Evolutionary conservation across 2,113 vertebrate genomes (phyloP).

Genomic region (Shinisaurus crocodilurus): DNA sequence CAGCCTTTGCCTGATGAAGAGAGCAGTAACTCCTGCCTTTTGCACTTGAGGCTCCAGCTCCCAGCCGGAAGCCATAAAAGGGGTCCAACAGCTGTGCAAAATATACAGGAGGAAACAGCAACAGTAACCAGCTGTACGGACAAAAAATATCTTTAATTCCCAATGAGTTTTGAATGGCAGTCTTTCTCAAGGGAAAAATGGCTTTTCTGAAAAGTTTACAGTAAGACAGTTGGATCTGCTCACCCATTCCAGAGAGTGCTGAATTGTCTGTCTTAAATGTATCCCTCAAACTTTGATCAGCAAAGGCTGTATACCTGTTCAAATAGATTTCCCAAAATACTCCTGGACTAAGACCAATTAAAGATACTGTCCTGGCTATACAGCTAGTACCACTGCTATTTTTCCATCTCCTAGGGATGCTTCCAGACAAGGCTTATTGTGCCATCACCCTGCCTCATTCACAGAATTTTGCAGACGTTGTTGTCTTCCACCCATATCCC

Average conservation of each 20-base stretch:
- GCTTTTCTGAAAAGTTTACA: not conserved
- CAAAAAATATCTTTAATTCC: not conserved
- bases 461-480: too few species aligned
- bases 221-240: not conserved
- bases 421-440: too few species aligned
- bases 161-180: not conserved
- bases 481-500: too few species aligned
- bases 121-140: not conserved
- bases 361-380: not conserved
- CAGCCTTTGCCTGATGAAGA: not conserved
- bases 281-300: not conserved
- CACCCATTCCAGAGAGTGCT: not conserved
- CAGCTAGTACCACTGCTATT: not conserved
- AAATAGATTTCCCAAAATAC: not conserved
- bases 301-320: not conserved
- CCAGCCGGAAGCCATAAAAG: not conserved
- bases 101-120: not conserved
- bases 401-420: not conserved
- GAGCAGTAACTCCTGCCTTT: not conserved
- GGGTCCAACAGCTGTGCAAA: not conserved
- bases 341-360: not conserved
- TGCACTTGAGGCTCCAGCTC: not conserved
- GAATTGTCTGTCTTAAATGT: not conserved
- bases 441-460: too few species aligned
- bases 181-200: conserved; percentile 6